These are phyloP conservation scores for Exephanes ischioxanthus DNA, from an alignment of 2,888 invertebrate species.

Conservation along the genomic window DNA sequence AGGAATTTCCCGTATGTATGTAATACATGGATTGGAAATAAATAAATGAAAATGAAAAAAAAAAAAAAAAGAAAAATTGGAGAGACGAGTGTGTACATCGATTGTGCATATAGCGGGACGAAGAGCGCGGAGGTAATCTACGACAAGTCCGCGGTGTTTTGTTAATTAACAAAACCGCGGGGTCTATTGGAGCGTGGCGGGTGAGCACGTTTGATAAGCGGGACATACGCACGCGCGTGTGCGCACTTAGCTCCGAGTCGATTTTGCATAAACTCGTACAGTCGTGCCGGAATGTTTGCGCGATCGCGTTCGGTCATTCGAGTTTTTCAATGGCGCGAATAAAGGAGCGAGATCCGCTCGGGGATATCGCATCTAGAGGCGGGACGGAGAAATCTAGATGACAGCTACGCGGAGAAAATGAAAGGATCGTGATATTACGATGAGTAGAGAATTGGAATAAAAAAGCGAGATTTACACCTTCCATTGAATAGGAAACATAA, in stretches of 20 bases:
- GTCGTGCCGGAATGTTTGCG: background rate
- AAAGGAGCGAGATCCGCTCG: background rate
- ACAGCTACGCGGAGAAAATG: slow-evolving; percentile 39
- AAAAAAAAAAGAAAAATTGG: background rate
- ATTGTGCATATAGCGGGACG: slow-evolving; percentile 13
- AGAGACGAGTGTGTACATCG: slow-evolving; percentile 13
- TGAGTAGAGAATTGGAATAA: background rate
- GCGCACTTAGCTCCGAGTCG: background rate
- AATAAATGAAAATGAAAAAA: background rate
- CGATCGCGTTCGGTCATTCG: slow-evolving; percentile 1
- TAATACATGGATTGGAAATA: background rate
- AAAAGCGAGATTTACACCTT: background rate
- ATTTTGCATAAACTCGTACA: slow-evolving; percentile 2
- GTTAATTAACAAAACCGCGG: slow-evolving; percentile 75
- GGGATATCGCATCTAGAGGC: background rate
- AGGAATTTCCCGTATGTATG: slow-evolving; percentile 14
- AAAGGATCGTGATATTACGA: background rate
- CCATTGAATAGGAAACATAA: no score
- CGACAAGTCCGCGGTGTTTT: slow-evolving; percentile 64
- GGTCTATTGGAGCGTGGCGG: slow-evolving; percentile 77
- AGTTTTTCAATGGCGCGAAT: slow-evolving; percentile 6
- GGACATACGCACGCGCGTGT: background rate
- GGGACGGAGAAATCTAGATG: background rate
- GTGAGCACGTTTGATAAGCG: slow-evolving; percentile 50
- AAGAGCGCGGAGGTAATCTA: slow-evolving; percentile 41